Evolutionary conservation across 2,797 vertebrate species (phyloP).

Genomic region (Eulemur mongoz): DNA sequence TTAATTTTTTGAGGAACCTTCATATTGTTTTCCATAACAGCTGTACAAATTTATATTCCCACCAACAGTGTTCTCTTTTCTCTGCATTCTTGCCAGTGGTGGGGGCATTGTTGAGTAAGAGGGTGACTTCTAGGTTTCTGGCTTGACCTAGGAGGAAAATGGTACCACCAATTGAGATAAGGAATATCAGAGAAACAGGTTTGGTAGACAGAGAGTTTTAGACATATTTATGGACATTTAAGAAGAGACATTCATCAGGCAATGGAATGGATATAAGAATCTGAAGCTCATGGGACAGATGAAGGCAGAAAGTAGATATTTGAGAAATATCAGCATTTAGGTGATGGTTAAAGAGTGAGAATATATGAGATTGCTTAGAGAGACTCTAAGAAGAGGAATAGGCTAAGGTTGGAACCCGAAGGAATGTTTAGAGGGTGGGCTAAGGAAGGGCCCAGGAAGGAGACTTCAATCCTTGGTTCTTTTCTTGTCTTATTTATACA

Average conservation of each 20-base stretch:
- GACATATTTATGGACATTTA: neutral
- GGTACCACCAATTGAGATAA: neutral
- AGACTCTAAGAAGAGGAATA: neutral
- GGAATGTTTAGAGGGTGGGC: neutral
- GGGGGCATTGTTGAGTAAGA: neutral
- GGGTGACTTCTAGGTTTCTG: neutral
- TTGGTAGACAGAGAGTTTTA: neutral
- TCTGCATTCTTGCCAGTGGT: neutral
- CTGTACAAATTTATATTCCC: too few species aligned
- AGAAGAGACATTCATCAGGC: neutral
- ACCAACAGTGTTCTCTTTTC: neutral
- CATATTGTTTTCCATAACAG: too few species aligned
- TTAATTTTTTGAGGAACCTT: too few species aligned
- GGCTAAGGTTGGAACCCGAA: neutral
- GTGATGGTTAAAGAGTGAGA: neutral
- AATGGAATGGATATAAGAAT: neutral
- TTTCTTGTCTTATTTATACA: neutral
- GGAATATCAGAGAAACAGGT: neutral
- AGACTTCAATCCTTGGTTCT: neutral
- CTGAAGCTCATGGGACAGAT: neutral
- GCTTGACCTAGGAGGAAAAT: conserved; percentile 14
- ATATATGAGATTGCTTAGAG: neutral
- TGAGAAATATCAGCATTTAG: neutral
- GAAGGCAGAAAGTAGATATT: neutral
- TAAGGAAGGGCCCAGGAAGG: neutral